Evolutionary conservation across 1,140 invertebrate species (phyloP), one percentile per base, ranked within the genome.

Genomic region (Colletes latitarsis): DNA sequence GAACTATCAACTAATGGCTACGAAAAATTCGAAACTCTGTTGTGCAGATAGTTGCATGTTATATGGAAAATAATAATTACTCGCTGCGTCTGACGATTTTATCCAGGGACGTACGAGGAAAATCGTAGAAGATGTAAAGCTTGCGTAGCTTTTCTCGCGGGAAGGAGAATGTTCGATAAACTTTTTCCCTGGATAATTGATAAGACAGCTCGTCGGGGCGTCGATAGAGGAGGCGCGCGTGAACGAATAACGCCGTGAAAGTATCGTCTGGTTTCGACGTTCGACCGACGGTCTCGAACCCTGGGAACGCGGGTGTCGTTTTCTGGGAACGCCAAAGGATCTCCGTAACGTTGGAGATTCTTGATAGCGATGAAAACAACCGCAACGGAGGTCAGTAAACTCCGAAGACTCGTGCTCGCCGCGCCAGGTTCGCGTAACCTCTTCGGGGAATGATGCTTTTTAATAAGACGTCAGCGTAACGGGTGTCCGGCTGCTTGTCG

Each of bases 381-480:
- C 49, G 63, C 64, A 60, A 71, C 55, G 55, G 49, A 5, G 83
- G 83, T 85, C 82, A 66, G 55, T 84, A 85, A 85, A 85, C 83
- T 52, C 49, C 52, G 62, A 17, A 21, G 70, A 62, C 66, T 30
- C 30, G 30, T 64, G 58, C 39, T 39, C 49, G 30, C 6, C n/a
- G 39, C 58, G 57, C 55, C 53, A 60, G 53, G 4, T 74, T 52
- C 63, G n/a, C 39, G 57, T 64, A 60, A 53, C 21, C 68, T 69
- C 82, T 85, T 83, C 57, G 62, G 39, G 83, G 82, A 70, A 85
- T 81, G 74, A 85, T 84, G 81, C 84, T 81, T 84, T 64, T 71
- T 81, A 70, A 63, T 84, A 84, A 81, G 79, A 80, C 71, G 67
- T 53, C 10, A 60, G 17, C 41, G 71, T 75, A 76, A 80, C 76